A percentile compares a stretch with the other conserved stretches of the same genome.
phyloP scores from a whole-genome alignment of 2,888 invertebrate genomes.

The Ceraclea dissimilis region DNA sequence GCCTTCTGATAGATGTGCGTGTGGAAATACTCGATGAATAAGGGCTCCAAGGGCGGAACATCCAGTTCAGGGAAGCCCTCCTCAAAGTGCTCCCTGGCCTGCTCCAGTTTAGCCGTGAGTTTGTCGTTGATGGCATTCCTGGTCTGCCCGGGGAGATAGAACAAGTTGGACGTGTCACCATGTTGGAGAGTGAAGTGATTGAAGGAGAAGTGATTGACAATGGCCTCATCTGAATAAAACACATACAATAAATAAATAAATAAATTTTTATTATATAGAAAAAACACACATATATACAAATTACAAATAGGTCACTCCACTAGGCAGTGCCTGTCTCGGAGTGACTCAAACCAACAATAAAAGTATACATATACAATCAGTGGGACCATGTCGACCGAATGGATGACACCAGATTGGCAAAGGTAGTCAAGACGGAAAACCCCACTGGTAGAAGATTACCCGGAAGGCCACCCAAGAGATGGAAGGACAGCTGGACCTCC shows the following conservation, averaged over 20 bases:
- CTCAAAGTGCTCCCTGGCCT: slow-evolving; percentile 19
- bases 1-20: background rate
- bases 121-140: slow-evolving; percentile 17
- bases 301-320: too few relatives aligned
- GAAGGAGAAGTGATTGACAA: background rate
- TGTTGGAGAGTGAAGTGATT: background rate
- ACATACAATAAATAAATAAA: background rate
- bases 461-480: too few relatives aligned
- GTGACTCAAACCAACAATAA: too few relatives aligned
- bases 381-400: too few relatives aligned
- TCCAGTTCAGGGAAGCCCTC: slow-evolving; percentile 17
- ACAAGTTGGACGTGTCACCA: background rate
- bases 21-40: slow-evolving; percentile 7
- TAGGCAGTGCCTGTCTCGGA: too few relatives aligned
- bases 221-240: slow-evolving; percentile 5
- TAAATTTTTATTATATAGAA: too few relatives aligned
- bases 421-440: too few relatives aligned
- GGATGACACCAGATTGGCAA: too few relatives aligned
- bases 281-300: too few relatives aligned
- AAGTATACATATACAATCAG: too few relatives aligned
- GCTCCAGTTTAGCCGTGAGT: slow-evolving; percentile 20
- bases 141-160: background rate
- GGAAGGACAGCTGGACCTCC: too few relatives aligned
- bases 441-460: too few relatives aligned
- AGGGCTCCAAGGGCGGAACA: slow-evolving; percentile 21